Evolutionary conservation across 2,113 vertebrate species (phyloP).

Genomic region (Condylura cristata): DNA sequence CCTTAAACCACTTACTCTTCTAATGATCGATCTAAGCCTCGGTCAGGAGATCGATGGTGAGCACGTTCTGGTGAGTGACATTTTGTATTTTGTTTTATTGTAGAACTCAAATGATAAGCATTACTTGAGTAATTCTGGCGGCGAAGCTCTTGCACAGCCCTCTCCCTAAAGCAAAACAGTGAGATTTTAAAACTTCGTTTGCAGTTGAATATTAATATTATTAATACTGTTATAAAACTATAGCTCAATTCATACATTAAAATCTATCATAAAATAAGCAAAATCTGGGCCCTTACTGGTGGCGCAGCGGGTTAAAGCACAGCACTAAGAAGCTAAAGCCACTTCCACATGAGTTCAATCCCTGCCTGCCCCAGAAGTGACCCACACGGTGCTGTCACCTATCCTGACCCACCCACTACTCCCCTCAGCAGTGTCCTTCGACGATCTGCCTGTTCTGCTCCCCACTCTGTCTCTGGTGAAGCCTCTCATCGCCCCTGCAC

Average conservation of each 20-base stretch:
- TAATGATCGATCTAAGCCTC: slow-evolving; percentile 72
- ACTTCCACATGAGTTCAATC: no score
- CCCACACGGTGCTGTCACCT: no score
- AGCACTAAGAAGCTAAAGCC: no score
- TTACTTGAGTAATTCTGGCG: slow-evolving; percentile 77
- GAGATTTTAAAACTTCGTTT: slow-evolving; percentile 27
- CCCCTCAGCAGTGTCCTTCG: no score
- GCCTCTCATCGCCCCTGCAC: no score
- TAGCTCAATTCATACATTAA: neutral
- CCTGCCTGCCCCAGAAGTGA: no score
- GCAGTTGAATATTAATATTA: neutral
- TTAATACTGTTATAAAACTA: neutral
- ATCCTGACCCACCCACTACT: no score
- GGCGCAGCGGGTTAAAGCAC: no score
- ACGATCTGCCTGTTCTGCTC: no score
- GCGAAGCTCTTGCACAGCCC: slow-evolving; percentile 83
- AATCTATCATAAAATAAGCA: slow-evolving; percentile 32
- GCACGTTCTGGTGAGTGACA: slow-evolving; percentile 80
- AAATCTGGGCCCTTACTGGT: no score
- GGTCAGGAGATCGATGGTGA: slow-evolving; percentile 73
- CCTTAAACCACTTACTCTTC: slow-evolving; percentile 75
- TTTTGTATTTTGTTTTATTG: slow-evolving; percentile 76
- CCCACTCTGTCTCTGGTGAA: no score
- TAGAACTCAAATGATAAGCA: slow-evolving; percentile 78
- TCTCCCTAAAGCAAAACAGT: slow-evolving; percentile 79